Conservation (phyloP, 2,888 invertebrate species). For the Lasioglossum pauxillum region DNA sequence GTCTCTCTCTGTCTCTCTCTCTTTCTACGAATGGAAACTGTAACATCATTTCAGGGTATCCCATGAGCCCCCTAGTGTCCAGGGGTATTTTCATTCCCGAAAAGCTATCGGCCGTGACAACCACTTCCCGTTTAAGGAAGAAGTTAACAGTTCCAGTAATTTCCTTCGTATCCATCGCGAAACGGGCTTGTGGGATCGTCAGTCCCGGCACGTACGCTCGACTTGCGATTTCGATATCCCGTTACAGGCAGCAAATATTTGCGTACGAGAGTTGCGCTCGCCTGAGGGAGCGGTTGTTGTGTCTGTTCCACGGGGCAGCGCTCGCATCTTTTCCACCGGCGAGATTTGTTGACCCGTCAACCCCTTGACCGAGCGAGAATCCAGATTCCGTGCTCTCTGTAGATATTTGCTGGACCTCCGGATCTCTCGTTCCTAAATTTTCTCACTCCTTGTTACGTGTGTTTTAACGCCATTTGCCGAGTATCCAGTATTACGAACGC, state of each 20-base stretch:
- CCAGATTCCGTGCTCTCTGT: background rate
- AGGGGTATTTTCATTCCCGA: background rate
- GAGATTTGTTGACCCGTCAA: constrained; percentile 26
- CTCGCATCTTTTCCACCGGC: background rate
- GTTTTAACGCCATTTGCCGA: background rate
- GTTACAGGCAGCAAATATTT: constrained; percentile 51
- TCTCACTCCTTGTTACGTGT: background rate
- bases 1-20: too few species aligned
- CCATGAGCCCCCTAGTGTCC: background rate
- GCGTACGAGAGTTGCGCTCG: constrained; percentile 7
- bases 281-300: constrained; percentile 5
- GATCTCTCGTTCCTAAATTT: background rate
- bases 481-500: background rate
- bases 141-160: constrained; percentile 35
- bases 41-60: background rate
- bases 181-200: background rate
- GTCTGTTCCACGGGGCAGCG: constrained; percentile 7
- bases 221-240: constrained; percentile 54
- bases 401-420: constrained; percentile 1
- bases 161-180: constrained; percentile 22
- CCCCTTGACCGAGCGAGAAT: background rate
- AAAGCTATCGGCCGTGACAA: background rate
- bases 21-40: too few species aligned
- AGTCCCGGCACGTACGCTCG: constrained; percentile 40
- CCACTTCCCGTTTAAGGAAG: background rate